phyloP scores from a whole-genome alignment of 1,140 invertebrate species.

The Geopemphigus sp. region DNA sequence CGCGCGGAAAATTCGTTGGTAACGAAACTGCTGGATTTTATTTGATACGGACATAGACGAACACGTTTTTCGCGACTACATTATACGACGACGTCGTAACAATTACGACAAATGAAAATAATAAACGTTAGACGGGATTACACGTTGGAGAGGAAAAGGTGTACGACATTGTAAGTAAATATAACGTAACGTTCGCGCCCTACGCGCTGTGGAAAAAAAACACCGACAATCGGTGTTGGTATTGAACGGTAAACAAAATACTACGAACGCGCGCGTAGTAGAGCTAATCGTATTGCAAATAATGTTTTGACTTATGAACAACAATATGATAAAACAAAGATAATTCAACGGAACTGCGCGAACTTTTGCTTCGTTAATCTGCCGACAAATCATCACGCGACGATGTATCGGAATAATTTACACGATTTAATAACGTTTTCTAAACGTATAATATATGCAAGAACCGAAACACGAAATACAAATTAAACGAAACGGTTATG shows the following conservation, averaged over 20 bases:
- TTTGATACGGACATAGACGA: no score
- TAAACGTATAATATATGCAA: background rate
- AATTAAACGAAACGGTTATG: background rate
- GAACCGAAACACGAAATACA: background rate
- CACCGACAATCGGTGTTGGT: background rate
- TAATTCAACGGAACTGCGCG: background rate
- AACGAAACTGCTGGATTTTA: no score
- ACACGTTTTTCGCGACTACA: no score
- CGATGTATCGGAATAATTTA: background rate
- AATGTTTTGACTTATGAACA: background rate
- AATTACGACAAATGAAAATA: background rate
- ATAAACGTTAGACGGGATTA: background rate
- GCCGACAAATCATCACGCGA: background rate
- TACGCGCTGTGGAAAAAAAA: background rate
- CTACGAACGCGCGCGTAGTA: background rate
- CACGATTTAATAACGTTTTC: no score
- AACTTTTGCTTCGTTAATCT: background rate
- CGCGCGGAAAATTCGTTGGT: background rate
- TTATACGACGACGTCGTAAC: no score
- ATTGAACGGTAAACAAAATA: background rate
- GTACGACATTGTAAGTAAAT: constrained; percentile 4
- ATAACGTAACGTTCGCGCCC: background rate
- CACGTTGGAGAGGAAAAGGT: background rate
- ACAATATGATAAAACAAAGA: constrained; percentile 3
- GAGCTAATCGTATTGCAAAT: constrained; percentile 5